Conservation (phyloP, 2,113 vertebrate genomes). For the Blennius ocellaris region DNA sequence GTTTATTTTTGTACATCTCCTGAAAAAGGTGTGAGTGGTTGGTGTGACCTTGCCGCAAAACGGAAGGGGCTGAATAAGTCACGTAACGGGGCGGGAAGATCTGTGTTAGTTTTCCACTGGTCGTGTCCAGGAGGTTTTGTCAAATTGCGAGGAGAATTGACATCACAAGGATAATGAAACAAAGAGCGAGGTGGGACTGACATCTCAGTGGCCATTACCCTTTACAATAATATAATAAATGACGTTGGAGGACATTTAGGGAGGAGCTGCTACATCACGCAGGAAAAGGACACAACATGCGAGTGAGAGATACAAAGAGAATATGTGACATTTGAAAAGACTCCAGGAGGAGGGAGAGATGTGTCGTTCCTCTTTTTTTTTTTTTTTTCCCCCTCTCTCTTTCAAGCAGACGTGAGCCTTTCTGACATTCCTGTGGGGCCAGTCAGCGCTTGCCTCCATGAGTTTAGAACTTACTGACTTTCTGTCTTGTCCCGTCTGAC, state of each 20-base stretch:
- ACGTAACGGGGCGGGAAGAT: not conserved
- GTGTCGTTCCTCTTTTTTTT: conserved; percentile 21
- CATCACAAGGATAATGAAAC: conserved; percentile 6
- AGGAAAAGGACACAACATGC: conserved; percentile 35
- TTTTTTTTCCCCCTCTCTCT: conserved; percentile 2
- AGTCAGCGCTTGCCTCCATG: conserved; percentile 44
- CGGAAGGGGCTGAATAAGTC: not conserved
- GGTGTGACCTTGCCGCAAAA: conserved; percentile 46
- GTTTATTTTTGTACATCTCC: conserved; percentile 34
- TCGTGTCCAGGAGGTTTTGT: not conserved
- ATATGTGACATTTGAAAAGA: conserved; percentile 71
- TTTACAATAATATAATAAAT: conserved; percentile 50
- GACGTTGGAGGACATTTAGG: conserved; percentile 18
- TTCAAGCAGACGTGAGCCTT: conserved; percentile 52
- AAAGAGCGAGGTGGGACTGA: conserved; percentile 13
- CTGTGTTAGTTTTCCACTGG: not conserved
- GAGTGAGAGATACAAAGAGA: conserved; percentile 32
- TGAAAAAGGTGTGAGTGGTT: not conserved
- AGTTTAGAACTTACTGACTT: conserved; percentile 53
- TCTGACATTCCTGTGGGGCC: conserved; percentile 49
- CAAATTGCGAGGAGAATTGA: conserved; percentile 10
- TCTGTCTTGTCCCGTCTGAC: conserved; percentile 50
- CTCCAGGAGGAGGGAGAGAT: conserved; percentile 45
- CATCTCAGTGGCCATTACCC: conserved; percentile 28
- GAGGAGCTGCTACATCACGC: conserved; percentile 12